These are phyloP conservation scores for Pangasius sanitwongsei DNA, from an alignment of 2,797 vertebrate species.

Conservation along the genomic window DNA sequence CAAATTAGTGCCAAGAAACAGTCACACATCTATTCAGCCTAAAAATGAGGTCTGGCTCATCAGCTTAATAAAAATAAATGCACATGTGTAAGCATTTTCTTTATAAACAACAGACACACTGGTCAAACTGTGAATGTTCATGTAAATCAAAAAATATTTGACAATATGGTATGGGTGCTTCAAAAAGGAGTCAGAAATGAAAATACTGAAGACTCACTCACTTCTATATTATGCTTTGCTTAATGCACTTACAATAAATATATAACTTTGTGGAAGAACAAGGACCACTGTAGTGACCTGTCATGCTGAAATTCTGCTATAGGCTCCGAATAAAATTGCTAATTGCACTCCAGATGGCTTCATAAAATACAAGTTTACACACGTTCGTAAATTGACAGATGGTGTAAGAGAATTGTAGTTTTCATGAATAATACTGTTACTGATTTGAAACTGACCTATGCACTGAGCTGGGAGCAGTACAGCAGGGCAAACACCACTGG, in stretches of 20 bases:
- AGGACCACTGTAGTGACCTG: not conserved
- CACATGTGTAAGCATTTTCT: slow-evolving; percentile 21
- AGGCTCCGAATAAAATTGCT: slow-evolving; percentile 41
- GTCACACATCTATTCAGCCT: not conserved
- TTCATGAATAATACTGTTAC: not conserved
- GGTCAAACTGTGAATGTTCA: not conserved
- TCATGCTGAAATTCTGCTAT: slow-evolving; percentile 41
- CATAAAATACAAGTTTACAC: slow-evolving; percentile 40
- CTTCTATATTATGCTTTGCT: not conserved
- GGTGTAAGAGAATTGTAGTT: not conserved
- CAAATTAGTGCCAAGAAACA: slow-evolving; percentile 36
- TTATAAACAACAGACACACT: not conserved
- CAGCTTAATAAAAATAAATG: slow-evolving; percentile 26
- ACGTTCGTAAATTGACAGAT: slow-evolving; percentile 37
- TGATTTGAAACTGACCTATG: slow-evolving; percentile 1
- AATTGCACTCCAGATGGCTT: slow-evolving; percentile 33
- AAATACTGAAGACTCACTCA: slow-evolving; percentile 1
- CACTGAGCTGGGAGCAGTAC: not conserved
- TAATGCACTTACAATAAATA: not conserved
- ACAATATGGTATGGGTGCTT: not conserved
- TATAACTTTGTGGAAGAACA: not conserved
- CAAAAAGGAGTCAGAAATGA: not conserved
- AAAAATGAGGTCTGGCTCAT: slow-evolving; percentile 25
- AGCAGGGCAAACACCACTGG: not conserved
- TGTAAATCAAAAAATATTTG: not conserved